phyloP scores from a whole-genome alignment of 2,888 invertebrate genomes.

The Piscicola geometra region DNA sequence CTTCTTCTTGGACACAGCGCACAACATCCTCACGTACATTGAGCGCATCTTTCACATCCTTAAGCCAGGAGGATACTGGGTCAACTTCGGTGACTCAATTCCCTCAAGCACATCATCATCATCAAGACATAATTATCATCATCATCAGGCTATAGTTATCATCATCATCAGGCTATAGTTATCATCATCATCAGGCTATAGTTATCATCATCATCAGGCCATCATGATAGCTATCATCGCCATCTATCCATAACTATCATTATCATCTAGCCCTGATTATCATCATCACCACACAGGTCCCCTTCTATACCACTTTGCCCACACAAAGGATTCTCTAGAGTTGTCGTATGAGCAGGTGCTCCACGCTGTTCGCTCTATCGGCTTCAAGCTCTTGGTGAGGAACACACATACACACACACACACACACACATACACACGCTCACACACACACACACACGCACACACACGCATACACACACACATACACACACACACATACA shows the following conservation, averaged over 20 bases:
- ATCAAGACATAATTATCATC: neutral
- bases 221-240: neutral
- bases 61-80: slow-evolving; percentile 67
- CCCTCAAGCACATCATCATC: neutral
- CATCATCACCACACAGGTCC: slow-evolving; percentile 63
- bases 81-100: slow-evolving; percentile 55
- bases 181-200: neutral
- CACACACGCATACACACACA: slow-evolving; percentile 4
- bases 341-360: slow-evolving; percentile 80
- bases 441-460: neutral
- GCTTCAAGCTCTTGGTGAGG: slow-evolving; percentile 61
- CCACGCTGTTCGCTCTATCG: slow-evolving; percentile 73
- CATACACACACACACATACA: slow-evolving; percentile 5
- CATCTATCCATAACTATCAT: neutral
- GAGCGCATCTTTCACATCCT: slow-evolving; percentile 84
- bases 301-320: slow-evolving; percentile 78
- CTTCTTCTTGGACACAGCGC: slow-evolving; percentile 97
- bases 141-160: neutral
- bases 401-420: slow-evolving; percentile 5
- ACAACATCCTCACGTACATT: slow-evolving; percentile 88
- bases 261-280: neutral
- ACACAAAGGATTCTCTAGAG: slow-evolving; percentile 86
- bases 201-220: neutral
- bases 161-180: neutral
- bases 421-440: slow-evolving; percentile 7